These are phyloP conservation scores for Sebastes matsubarae DNA, from an alignment of 2,797 vertebrate genomes.

Conservation along the genomic window DNA sequence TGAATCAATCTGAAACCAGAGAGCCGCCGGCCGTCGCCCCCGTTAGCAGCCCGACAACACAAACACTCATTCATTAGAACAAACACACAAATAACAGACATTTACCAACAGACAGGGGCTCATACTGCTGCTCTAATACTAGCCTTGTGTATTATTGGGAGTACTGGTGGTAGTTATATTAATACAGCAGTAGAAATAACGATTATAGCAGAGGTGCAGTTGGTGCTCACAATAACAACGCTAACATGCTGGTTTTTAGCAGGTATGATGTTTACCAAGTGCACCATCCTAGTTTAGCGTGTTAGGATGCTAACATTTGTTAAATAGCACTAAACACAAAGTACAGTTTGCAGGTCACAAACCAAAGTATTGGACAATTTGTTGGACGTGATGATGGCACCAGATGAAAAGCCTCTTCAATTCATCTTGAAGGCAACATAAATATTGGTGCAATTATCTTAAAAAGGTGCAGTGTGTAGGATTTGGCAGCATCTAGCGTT, in stretches of 20 bases:
- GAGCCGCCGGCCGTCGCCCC: conserved; percentile 83
- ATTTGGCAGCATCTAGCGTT: no score
- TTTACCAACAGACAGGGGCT: background rate
- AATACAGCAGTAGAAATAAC: background rate
- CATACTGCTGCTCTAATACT: background rate
- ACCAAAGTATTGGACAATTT: background rate
- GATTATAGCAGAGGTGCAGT: background rate
- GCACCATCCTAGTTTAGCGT: background rate
- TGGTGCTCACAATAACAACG: background rate
- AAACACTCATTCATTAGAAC: conserved; percentile 49
- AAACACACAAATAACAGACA: conserved; percentile 57
- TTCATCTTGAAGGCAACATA: no score
- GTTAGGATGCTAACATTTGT: background rate
- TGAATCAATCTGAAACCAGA: conserved; percentile 95
- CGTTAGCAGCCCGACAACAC: conserved; percentile 57
- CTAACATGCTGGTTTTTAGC: background rate
- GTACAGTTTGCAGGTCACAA: background rate
- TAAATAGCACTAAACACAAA: background rate
- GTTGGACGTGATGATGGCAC: no score
- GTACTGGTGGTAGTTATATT: background rate
- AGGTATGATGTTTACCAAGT: background rate
- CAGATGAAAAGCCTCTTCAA: no score
- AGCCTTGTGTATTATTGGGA: background rate
- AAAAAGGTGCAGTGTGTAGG: no score
- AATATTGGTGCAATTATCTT: no score